These are phyloP conservation scores for Cheilosia impressa DNA, from an alignment of 2,888 invertebrate species.

Conservation along the genomic window DNA sequence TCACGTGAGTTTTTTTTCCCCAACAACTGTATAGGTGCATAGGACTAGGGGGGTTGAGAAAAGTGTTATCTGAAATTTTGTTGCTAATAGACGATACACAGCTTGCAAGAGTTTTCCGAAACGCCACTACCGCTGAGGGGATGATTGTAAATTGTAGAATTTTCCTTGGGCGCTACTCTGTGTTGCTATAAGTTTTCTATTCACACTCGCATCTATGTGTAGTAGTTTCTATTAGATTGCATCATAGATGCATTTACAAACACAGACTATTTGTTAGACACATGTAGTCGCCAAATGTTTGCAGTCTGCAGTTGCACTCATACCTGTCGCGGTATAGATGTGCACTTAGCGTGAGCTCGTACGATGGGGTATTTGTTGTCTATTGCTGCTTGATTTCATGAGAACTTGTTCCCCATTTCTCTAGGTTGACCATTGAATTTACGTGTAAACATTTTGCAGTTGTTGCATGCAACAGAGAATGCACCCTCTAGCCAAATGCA, in stretches of 20 bases:
- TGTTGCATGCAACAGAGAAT: background rate
- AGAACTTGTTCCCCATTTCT: constrained; percentile 68
- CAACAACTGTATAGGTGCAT: constrained; percentile 29
- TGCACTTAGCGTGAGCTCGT: background rate
- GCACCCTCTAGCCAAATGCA: background rate
- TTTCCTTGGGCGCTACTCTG: constrained; percentile 37
- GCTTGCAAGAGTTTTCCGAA: constrained; percentile 63
- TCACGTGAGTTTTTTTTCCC: constrained; percentile 80
- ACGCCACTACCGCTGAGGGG: constrained; percentile 4
- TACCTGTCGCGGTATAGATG: constrained; percentile 18
- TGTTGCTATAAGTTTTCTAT: constrained; percentile 22
- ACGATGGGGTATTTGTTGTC: constrained; percentile 5
- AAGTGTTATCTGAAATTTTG: constrained; percentile 70
- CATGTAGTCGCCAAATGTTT: constrained; percentile 58
- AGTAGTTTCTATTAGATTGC: constrained; percentile 52
- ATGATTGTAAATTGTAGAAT: constrained; percentile 3
- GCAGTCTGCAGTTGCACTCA: constrained; percentile 33
- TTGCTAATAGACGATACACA: constrained; percentile 62
- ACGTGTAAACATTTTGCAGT: constrained; percentile 44
- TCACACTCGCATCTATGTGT: background rate
- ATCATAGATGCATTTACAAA: constrained; percentile 58
- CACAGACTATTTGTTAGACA: constrained; percentile 49
- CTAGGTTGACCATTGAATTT: constrained; percentile 72
- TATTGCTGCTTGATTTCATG: constrained; percentile 60
- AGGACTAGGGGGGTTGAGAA: constrained; percentile 64